Evolutionary conservation across 1,140 invertebrate species (phyloP).

Genomic region (Penaeus japonicus): DNA sequence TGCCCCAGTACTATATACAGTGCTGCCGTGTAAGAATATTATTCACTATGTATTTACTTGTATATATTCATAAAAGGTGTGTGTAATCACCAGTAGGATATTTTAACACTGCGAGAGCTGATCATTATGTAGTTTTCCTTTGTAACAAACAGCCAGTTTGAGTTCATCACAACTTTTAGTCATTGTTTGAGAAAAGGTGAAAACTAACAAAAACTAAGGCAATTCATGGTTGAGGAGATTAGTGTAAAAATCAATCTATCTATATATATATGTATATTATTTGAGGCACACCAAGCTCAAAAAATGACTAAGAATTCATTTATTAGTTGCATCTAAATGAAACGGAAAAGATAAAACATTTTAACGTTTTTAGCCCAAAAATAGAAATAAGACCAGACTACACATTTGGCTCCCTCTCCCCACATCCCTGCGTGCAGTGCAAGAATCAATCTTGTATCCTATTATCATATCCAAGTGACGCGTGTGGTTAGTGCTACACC

Average conservation of each 20-base stretch:
- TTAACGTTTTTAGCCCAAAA: too few species aligned
- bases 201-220: background rate
- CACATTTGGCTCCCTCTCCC: too few species aligned
- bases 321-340: too few species aligned
- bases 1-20: slow-evolving; percentile 19
- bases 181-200: slow-evolving; percentile 11
- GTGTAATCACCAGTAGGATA: slow-evolving; percentile 29
- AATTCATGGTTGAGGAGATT: too few species aligned
- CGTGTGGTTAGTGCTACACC: too few species aligned
- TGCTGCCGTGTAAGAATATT: slow-evolving; percentile 29
- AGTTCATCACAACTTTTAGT: slow-evolving; percentile 12
- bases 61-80: slow-evolving; percentile 37
- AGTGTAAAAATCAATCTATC: background rate
- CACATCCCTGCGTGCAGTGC: background rate
- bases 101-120: background rate
- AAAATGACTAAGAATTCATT: too few species aligned
- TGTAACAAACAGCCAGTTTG: background rate
- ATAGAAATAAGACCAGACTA: too few species aligned
- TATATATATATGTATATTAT: too few species aligned
- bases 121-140: slow-evolving; percentile 8
- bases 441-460: background rate
- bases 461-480: background rate
- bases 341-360: too few species aligned
- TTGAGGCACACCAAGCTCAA: too few species aligned
- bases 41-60: slow-evolving; percentile 28